Evolutionary conservation across 1,140 invertebrate species (phyloP).

Genomic region (Pseudomyrmex cubaensis): DNA sequence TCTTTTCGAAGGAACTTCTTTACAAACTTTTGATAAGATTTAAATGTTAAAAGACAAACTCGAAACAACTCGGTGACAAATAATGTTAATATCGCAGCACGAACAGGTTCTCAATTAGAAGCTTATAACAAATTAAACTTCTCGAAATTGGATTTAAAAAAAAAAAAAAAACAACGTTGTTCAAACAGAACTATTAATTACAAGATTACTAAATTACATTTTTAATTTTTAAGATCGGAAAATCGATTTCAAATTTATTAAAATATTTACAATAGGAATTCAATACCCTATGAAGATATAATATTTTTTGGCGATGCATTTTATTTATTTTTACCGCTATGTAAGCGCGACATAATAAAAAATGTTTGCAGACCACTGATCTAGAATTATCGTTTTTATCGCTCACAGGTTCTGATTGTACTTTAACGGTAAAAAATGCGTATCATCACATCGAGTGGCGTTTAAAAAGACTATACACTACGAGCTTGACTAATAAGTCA

Average conservation of each 20-base stretch:
- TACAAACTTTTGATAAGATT: too few species aligned
- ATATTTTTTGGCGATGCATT: neutral
- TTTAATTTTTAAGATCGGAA: neutral
- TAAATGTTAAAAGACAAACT: too few species aligned
- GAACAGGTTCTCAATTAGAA: slow-evolving; percentile 9
- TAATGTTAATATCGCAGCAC: too few species aligned
- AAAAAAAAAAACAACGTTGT: neutral
- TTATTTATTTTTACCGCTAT: slow-evolving; percentile 18
- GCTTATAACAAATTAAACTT: slow-evolving; percentile 12
- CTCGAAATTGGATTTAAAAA: neutral
- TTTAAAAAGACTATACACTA: slow-evolving; percentile 56
- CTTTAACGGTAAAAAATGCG: neutral
- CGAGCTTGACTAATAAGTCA: slow-evolving; percentile 70
- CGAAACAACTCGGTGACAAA: too few species aligned
- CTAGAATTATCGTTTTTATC: neutral
- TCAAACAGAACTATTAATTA: slow-evolving; percentile 28
- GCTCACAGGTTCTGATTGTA: neutral
- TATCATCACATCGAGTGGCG: neutral
- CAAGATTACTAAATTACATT: neutral
- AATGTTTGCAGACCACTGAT: neutral
- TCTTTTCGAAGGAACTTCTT: too few species aligned
- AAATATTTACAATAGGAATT: slow-evolving; percentile 1
- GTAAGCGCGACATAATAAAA: neutral
- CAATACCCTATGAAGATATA: neutral
- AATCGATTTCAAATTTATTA: neutral